Base-by-base conservation (phyloP, 2,113 vertebrate genomes). In the Nematolebias whitei region DNA sequence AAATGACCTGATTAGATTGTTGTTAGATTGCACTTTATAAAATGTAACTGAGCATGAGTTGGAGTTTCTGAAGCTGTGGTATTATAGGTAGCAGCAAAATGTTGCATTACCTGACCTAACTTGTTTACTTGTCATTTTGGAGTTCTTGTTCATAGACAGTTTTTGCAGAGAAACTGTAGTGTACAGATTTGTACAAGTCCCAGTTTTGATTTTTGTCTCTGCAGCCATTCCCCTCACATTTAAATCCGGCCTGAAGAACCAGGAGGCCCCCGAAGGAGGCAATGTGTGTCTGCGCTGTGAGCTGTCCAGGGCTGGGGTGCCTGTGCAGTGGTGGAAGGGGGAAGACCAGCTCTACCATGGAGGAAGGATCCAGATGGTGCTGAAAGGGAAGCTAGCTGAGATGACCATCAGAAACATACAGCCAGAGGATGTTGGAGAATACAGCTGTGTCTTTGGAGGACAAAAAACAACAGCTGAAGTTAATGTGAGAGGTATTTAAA, bases 381-480 rank as follows among this genome's bases (percentile, higher is more conserved):
- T 92, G 73, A 92, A 88, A 48, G 94, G 92, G 14, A 84, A 85
- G 18, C 15, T 65, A 16, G 91, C 91, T 2, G 93, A 95, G 86
- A 88, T 96, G 80, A 64, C 84, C 12, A 93, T 97, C 50, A 88
- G 69, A 51, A 92, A 90, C 18, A 52, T 93, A 53, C 89, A 90
- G 47, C 91, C 91, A 0, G 86, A 91, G 74, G 93, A 94, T 24
- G 90, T 94, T 0, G 95, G 95, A 48, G 92, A 93, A 68, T 96
- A 97, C 78, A 94, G 88, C 5, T 97, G 96, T 3, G 29, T 94
- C n/a, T 91, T 93, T 0, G 95, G 94, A 40, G 93, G 95, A 24
- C 92, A 94, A 73, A 93, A 32, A 59, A 95, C 93, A 0, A 92
- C 91, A 0, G 95, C 94, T 1, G 90, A 90, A 9, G 89, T 98